phyloP scores from a whole-genome alignment of 2,888 invertebrate species.

The Chelonus formosanus region DNA sequence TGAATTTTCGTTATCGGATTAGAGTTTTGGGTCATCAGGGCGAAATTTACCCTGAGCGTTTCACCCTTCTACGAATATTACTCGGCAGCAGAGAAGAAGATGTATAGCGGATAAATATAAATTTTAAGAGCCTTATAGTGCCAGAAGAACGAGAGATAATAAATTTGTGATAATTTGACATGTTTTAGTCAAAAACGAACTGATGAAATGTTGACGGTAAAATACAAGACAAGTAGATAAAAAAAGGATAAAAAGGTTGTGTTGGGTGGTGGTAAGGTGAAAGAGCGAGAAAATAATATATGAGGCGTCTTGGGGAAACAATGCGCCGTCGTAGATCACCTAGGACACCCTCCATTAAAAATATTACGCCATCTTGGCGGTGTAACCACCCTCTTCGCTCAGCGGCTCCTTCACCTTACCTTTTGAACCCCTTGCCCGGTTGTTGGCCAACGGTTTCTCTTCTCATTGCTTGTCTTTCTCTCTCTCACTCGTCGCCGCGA shows the following conservation, averaged over 20 bases:
- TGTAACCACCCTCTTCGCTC: slow-evolving; percentile 39
- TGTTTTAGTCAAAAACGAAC: slow-evolving; percentile 4
- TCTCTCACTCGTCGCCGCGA: slow-evolving; percentile 41
- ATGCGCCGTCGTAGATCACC: slow-evolving; percentile 63
- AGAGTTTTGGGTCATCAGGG: slow-evolving; percentile 21
- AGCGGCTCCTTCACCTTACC: slow-evolving; percentile 30
- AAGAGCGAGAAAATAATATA: slow-evolving; percentile 55
- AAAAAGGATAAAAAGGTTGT: slow-evolving; percentile 11
- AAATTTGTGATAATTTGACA: not conserved
- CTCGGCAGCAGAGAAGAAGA: no score
- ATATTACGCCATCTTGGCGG: slow-evolving; percentile 62
- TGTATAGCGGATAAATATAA: no score
- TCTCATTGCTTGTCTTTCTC: slow-evolving; percentile 34
- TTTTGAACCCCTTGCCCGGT: slow-evolving; percentile 25
- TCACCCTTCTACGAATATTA: slow-evolving; percentile 7
- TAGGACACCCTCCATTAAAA: slow-evolving; percentile 64
- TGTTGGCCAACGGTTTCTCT: slow-evolving; percentile 15
- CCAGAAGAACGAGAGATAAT: not conserved
- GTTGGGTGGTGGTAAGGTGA: slow-evolving; percentile 14
- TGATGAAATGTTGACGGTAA: slow-evolving; percentile 27
- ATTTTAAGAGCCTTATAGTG: not conserved
- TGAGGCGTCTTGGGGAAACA: slow-evolving; percentile 60
- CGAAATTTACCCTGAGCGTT: slow-evolving; percentile 33
- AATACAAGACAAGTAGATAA: slow-evolving; percentile 22
- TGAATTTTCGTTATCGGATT: slow-evolving; percentile 41